phyloP scores from a whole-genome alignment of 2,797 vertebrate genomes.

The Triplophysa yarkandensis region DNA sequence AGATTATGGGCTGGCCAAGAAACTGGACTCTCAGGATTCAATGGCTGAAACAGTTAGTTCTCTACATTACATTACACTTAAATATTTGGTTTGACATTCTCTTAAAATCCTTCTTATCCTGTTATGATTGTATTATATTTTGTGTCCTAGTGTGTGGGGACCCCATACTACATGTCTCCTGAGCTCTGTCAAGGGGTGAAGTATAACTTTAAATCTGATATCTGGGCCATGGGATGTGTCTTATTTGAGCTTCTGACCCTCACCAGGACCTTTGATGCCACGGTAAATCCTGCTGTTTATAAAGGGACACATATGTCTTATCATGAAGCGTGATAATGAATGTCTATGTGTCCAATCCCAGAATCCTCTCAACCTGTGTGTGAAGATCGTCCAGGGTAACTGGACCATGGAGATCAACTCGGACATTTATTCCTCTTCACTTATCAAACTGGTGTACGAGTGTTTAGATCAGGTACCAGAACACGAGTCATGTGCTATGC shows the following conservation, averaged over 20 bases:
- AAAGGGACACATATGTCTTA: no score
- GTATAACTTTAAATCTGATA: constrained; percentile 99
- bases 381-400: constrained; percentile 98
- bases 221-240: constrained; percentile 98
- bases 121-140: no score
- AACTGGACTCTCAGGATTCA: constrained; percentile 92
- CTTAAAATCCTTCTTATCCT: no score
- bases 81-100: no score
- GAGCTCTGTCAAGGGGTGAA: constrained; percentile 96
- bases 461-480: constrained; percentile 88
- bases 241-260: constrained; percentile 93
- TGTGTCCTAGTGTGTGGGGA: constrained; percentile 88
- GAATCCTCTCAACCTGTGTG: constrained; percentile 97
- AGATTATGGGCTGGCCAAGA: constrained; percentile 96
- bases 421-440: constrained; percentile 81
- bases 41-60: constrained; percentile 95
- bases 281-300: constrained; percentile 71
- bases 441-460: constrained; percentile 89
- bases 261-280: constrained; percentile 97
- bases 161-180: constrained; percentile 99
- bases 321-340: background rate
- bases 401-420: constrained; percentile 94
- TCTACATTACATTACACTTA: background rate
- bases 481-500: background rate
- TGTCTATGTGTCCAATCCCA: constrained; percentile 57